Evolutionary conservation across 2,888 invertebrate genomes (phyloP), one percentile per base, ranked within the genome.

Genomic region (Elaeidobius kamerunicus): DNA sequence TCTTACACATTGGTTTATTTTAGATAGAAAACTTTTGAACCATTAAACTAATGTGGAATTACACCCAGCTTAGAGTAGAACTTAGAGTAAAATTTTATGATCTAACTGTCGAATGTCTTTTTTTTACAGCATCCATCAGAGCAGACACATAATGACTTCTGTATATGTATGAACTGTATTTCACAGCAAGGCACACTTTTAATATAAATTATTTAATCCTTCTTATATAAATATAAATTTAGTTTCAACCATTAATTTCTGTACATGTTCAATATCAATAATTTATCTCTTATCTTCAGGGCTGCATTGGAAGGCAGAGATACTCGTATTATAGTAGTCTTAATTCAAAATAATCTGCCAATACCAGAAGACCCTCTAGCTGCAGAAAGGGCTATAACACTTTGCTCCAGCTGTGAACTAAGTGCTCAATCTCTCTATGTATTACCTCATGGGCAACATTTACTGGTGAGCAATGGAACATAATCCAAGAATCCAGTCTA

Each of bases 371-470:
- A 91, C 72, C 79, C 86, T 66, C 73, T 91, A 35, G 91, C 94
- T 0, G 87, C 91, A 0, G 97, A 99, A 72, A 79, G 93, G 63
- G 95, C 95, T 1, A 86, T 91, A 30, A 87, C 91, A 1, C 77
- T 99, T 2, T 95, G 96, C 67, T 82, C 86, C 11, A 88, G 91
- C 17, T 98, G 97, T 72, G 93, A 94, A 64, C 82, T 99, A 56
- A 88, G 89, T 59, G 86, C 91, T 5, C 97, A 96, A 74, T 86
- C 90, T 57, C 77, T 99, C 19, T 98, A 94, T 73, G 89, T 97
- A 41, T 58, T 74, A 36, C 95, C 96, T 2, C 85, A 88, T 65
- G 89, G 88, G 36, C 95, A 97, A 70, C 91, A 94, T 71, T 80
- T 96, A 39, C 67, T 80, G 49, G 62, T 58, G 43, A 45, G 44